Conservation (phyloP, 1,140 invertebrate genomes). For the Drosophila hydei region DNA sequence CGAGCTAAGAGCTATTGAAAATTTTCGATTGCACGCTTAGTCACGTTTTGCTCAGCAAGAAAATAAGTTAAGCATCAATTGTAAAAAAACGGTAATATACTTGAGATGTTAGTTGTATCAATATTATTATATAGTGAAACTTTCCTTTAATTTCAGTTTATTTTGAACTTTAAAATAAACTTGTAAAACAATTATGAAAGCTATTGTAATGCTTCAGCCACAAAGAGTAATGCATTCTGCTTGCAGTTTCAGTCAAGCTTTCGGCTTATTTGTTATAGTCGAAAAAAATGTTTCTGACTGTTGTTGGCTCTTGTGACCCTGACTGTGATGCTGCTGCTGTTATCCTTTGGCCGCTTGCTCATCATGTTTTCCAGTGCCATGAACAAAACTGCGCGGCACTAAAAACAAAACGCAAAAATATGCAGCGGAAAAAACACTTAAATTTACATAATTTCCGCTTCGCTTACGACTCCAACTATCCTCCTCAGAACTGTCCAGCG, state of each 20-base stretch:
- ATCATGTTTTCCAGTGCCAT: conserved; percentile 78
- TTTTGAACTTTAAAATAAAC: conserved; percentile 5
- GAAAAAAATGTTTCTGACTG: conserved; percentile 8
- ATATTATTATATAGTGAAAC: background rate
- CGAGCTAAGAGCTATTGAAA: conserved; percentile 28
- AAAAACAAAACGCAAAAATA: conserved; percentile 55
- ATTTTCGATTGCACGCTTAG: conserved; percentile 30
- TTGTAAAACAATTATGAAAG: conserved; percentile 43
- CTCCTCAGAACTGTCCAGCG: background rate
- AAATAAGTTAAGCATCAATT: conserved; percentile 2
- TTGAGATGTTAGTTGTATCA: background rate
- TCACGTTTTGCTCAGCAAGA: conserved; percentile 31
- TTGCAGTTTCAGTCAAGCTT: conserved; percentile 33
- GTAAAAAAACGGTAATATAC: background rate
- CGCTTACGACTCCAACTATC: conserved; percentile 38
- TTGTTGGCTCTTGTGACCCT: conserved; percentile 8
- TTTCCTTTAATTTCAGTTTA: background rate
- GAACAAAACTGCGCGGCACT: conserved; percentile 58
- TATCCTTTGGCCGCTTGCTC: conserved; percentile 55
- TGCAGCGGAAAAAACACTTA: conserved; percentile 69
- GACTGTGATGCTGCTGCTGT: conserved; percentile 17
- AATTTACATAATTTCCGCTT: conserved; percentile 79
- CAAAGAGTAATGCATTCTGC: conserved; percentile 16
- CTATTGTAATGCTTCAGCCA: conserved; percentile 25
- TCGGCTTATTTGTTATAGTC: conserved; percentile 42